phyloP scores from a whole-genome alignment of 30 jellyfish, hydroid and myxozoan species.

The Calvadosia cruxmelitensis region DNA sequence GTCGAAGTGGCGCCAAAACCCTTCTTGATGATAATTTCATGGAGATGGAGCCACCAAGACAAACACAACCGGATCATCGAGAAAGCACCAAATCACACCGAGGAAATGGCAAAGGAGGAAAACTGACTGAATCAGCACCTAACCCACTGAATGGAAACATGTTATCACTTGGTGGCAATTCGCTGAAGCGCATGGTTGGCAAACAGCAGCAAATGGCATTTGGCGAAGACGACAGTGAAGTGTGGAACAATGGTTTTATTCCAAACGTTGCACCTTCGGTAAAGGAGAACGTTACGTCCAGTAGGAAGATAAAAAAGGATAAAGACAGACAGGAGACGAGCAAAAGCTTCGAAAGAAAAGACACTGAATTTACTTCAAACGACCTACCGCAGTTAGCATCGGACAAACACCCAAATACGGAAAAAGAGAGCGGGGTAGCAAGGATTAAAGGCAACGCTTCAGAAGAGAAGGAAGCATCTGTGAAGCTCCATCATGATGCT shows the following conservation, averaged over 20 bases:
- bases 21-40: conserved; percentile 1
- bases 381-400: not conserved
- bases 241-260: not conserved
- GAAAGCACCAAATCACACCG: not conserved
- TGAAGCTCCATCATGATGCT: not conserved
- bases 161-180: not conserved
- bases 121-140: not conserved
- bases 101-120: not conserved
- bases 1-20: not conserved
- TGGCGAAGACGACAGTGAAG: not conserved
- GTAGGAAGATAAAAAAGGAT: not conserved
- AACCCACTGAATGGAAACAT: no score
- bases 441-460: not conserved
- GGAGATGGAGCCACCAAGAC: conserved; percentile 21
- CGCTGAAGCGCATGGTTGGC: not conserved
- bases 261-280: not conserved
- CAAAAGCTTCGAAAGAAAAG: no score
- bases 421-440: not conserved
- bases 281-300: no score
- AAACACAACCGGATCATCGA: not conserved
- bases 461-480: not conserved
- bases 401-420: not conserved
- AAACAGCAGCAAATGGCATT: not conserved
- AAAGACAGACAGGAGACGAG: not conserved
- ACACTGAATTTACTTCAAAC: not conserved